A percentile compares a stretch with the other conserved stretches of the same genome.
Evolutionary conservation across 2,888 invertebrate genomes (phyloP).

Genomic region (Sphinx pinastri): DNA sequence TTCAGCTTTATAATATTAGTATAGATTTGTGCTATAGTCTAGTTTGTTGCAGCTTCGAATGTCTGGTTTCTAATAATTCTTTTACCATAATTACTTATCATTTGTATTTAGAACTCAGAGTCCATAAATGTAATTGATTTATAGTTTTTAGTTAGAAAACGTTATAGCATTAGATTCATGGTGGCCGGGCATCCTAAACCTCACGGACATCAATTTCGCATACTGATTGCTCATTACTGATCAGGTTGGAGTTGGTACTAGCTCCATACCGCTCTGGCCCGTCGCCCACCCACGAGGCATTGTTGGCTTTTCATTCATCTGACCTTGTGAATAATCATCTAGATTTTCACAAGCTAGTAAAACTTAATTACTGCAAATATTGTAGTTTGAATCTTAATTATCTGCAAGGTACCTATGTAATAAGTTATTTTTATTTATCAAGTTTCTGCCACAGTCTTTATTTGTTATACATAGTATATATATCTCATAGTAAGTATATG

Average conservation of each 20-base stretch:
- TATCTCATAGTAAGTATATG: too few relatives aligned
- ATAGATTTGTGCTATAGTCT: too few relatives aligned
- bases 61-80: too few relatives aligned
- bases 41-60: too few relatives aligned
- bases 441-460: too few relatives aligned
- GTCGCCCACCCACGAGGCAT: conserved; percentile 33
- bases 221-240: conserved; percentile 50
- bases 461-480: too few relatives aligned
- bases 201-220: conserved; percentile 36
- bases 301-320: neutral
- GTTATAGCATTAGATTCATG: neutral
- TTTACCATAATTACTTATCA: too few relatives aligned
- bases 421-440: neutral
- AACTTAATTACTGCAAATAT: neutral
- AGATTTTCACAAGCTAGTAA: neutral
- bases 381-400: neutral
- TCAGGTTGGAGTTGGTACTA: conserved; percentile 9
- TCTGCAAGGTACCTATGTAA: neutral
- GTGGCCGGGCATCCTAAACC: neutral
- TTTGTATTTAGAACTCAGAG: neutral
- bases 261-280: conserved; percentile 11
- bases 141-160: conserved; percentile 1
- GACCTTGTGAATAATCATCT: neutral
- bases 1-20: too few relatives aligned
- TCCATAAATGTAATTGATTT: conserved; percentile 10